Evolutionary conservation across 2,113 vertebrate species (phyloP).

Genomic region (Spheniscus mendiculus): DNA sequence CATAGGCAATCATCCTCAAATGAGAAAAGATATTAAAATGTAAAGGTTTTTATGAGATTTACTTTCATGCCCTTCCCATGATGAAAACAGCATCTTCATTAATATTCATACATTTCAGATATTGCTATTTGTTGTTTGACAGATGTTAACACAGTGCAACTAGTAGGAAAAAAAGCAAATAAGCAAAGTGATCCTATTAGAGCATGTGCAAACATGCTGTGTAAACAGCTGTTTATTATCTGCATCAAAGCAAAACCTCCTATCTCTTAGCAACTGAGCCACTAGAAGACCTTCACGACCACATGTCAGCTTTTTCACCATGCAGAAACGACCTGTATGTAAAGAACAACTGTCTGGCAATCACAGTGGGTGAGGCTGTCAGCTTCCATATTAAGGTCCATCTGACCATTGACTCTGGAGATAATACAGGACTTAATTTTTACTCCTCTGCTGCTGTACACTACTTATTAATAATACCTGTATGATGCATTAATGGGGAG

Average conservation of each 20-base stretch:
- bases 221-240: conserved; percentile 50
- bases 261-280: not conserved
- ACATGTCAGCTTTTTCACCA: not conserved
- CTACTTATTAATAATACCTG: not conserved
- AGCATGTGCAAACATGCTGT: not conserved
- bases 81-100: not conserved
- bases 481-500: not conserved
- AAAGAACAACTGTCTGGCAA: not conserved
- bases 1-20: not conserved
- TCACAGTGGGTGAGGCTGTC: not conserved
- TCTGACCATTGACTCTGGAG: not conserved
- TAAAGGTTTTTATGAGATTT: not conserved
- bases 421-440: not conserved
- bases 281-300: not conserved
- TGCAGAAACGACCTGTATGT: not conserved
- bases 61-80: not conserved
- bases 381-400: not conserved
- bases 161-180: not conserved
- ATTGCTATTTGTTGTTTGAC: not conserved
- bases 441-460: not conserved
- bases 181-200: conserved; percentile 17
- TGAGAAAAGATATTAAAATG: not conserved
- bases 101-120: not conserved
- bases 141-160: conserved; percentile 3
- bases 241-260: conserved; percentile 11